These are phyloP conservation scores for Poeciliopsis gracilis DNA, from an alignment of 2,797 vertebrate genomes.

Conservation along the genomic window DNA sequence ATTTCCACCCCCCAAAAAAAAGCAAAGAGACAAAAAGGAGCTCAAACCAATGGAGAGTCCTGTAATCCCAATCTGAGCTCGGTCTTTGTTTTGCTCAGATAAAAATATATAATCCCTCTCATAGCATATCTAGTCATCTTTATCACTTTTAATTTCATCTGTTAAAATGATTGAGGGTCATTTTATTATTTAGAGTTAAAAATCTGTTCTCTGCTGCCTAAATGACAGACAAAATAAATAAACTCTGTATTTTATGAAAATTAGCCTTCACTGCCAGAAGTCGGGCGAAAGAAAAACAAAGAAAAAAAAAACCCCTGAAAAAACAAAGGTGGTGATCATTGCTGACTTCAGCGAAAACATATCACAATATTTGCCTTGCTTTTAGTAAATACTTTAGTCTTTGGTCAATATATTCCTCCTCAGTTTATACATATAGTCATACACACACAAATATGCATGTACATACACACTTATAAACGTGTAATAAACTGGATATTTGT, in stretches of 20 bases:
- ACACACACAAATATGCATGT: conserved; percentile 82
- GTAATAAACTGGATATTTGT: conserved; percentile 83
- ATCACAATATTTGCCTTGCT: conserved; percentile 75
- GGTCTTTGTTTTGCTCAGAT: conserved; percentile 46
- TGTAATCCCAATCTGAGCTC: conserved; percentile 42
- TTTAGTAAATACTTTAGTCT: conserved; percentile 86
- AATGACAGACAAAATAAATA: conserved; percentile 65
- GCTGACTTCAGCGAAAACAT: conserved; percentile 70
- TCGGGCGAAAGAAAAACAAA: conserved; percentile 43
- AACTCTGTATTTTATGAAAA: conserved; percentile 64
- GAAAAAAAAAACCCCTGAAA: neutral
- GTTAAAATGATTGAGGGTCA: conserved; percentile 41
- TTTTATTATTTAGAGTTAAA: conserved; percentile 46
- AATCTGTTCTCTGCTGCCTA: conserved; percentile 57
- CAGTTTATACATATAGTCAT: conserved; percentile 82
- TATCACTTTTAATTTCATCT: conserved; percentile 31
- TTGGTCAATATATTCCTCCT: conserved; percentile 84
- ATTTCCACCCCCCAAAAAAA: conserved; percentile 52
- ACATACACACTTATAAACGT: conserved; percentile 77
- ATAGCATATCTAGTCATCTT: conserved; percentile 58
- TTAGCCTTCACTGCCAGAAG: conserved; percentile 49
- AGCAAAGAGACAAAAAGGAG: conserved; percentile 53
- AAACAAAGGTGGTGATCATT: conserved; percentile 55
- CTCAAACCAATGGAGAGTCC: conserved; percentile 52
- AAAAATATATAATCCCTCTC: conserved; percentile 61